A percentile compares a stretch with the other conserved stretches of the same genome.
Evolutionary conservation across 1,140 invertebrate genomes (phyloP).

Genomic region (Rhopalosiphum maidis): DNA sequence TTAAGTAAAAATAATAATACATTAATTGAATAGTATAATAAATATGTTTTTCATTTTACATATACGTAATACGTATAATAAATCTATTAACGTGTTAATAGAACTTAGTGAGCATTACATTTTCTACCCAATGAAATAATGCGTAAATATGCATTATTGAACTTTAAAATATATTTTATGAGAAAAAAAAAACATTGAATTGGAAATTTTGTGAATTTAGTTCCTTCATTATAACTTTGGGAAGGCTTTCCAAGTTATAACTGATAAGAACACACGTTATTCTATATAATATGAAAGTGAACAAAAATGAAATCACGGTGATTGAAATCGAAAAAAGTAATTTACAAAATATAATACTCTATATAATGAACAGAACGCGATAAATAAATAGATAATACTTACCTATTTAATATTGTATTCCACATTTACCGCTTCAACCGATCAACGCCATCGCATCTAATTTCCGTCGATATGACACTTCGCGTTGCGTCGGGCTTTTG

Average conservation of each 20-base stretch:
- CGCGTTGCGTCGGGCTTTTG: not conserved
- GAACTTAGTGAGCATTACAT: not conserved
- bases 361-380: not conserved
- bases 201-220: not conserved
- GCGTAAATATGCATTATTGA: not conserved
- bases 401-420: not conserved
- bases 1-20: not conserved
- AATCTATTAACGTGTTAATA: not conserved
- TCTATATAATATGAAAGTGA: not conserved
- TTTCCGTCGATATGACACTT: conserved; percentile 1
- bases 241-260: not conserved
- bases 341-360: conserved; percentile 10
- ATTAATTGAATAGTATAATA: not conserved
- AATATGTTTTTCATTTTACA: not conserved
- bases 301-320: not conserved
- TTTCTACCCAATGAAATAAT: not conserved
- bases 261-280: conserved; percentile 3
- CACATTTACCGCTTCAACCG: not conserved
- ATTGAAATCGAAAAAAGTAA: conserved; percentile 29
- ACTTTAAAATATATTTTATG: not conserved
- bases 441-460: not conserved
- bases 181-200: not conserved
- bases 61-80: not conserved
- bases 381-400: not conserved
- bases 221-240: not conserved